Conservation (phyloP, 2,113 vertebrate species). For the Rafetus swinhoei region DNA sequence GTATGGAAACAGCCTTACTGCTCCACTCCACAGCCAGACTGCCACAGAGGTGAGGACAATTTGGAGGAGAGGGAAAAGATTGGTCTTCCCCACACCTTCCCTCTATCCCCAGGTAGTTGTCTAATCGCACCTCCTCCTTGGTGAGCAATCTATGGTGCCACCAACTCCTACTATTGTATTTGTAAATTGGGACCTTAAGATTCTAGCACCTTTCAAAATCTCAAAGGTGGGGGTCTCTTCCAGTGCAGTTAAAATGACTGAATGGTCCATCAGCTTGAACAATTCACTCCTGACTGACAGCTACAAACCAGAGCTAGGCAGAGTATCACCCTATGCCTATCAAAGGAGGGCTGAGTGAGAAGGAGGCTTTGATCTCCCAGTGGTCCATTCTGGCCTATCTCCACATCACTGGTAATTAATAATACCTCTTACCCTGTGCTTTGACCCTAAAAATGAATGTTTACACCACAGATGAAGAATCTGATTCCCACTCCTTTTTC, state of each 20-base stretch:
- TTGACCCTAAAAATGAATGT: neutral
- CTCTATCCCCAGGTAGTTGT: neutral
- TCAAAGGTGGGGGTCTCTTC: neutral
- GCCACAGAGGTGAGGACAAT: constrained; percentile 11
- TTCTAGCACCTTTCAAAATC: neutral
- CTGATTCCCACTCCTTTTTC: neutral
- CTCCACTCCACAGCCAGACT: neutral
- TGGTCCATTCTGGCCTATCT: neutral
- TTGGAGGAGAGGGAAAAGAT: neutral
- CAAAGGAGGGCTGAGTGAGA: neutral
- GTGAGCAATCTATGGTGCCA: neutral
- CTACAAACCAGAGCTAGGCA: neutral
- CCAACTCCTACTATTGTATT: neutral
- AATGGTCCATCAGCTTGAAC: neutral
- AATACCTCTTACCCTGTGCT: neutral
- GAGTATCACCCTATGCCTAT: neutral
- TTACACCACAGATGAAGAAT: neutral
- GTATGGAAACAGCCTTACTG: constrained; percentile 43
- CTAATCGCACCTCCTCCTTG: neutral
- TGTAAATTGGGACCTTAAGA: neutral
- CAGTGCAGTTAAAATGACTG: constrained; percentile 11
- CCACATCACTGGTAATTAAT: neutral
- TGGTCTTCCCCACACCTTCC: neutral
- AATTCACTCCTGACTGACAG: neutral
- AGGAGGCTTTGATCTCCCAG: neutral